Conservation (phyloP, 2,797 vertebrate genomes). For the Acipenser oxyrinchus region DNA sequence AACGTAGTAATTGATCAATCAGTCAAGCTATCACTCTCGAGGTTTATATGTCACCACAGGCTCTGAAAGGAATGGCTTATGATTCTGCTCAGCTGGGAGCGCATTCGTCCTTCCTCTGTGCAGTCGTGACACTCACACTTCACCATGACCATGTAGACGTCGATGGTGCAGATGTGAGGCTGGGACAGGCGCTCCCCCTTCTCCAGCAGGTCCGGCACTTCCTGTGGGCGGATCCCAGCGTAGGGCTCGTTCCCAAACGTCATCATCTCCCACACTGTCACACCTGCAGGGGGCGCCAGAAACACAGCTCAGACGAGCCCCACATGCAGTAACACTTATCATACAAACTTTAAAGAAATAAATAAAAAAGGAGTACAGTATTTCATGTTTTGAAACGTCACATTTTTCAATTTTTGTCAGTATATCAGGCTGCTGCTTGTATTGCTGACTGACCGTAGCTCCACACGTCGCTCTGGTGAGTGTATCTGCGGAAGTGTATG, state of each 20-base stretch:
- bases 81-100: background rate
- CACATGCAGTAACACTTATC: no score
- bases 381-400: no score
- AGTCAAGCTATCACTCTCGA: no score
- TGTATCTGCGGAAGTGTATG: conserved; percentile 86
- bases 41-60: no score
- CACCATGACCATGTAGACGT: conserved; percentile 98
- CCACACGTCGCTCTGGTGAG: conserved; percentile 95
- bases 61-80: background rate
- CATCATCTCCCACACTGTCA: conserved; percentile 96
- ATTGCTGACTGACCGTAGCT: conserved; percentile 75
- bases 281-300: conserved; percentile 53
- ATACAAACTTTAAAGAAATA: no score
- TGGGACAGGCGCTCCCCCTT: conserved; percentile 89
- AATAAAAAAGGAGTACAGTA: no score
- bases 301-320: background rate
- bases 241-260: conserved; percentile 87
- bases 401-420: no score
- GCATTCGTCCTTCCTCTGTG: background rate
- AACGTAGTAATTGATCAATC: no score
- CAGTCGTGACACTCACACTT: conserved; percentile 70
- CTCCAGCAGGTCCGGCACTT: conserved; percentile 82
- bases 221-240: conserved; percentile 67
- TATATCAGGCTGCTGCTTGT: no score
- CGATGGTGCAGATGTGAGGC: conserved; percentile 90